Base-by-base conservation (phyloP, 2,797 vertebrate genomes). In the Typhlichthys eigenmanni region DNA sequence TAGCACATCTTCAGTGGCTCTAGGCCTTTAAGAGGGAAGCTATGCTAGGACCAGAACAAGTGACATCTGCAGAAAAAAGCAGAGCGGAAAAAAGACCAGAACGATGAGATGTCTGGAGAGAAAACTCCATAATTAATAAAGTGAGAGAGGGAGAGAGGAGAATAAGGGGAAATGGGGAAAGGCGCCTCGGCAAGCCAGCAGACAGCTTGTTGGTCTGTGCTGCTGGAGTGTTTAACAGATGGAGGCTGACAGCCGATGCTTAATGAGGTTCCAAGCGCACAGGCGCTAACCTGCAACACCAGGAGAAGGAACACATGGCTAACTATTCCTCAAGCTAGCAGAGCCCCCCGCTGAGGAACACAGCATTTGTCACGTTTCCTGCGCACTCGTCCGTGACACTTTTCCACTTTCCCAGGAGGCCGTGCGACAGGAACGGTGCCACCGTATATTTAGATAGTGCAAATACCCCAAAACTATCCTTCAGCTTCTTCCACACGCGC, bases 171-270 rank as follows among this genome's bases (percentile, higher is more conserved):
- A 57, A 10, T 14, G 13, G 58, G 38, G 62, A 51, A 34, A 47
- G 50, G 72, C 74, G 64, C 59, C 53, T 19, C 29, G 24, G 64
- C 55, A 79, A 84, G 81, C 76, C 61, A 69, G 81, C 19, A 50
- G 70, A 79, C 79, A 85, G 78, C 79, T 79, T 78, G 80, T 71
- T 66, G 58, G 52, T 67, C 79, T 85, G 66, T 63, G 56, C 78
- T 76, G 79, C 76, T 83, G 85, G 82, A 89, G 85, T 84, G 75
- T 85, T 84, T 80, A 91, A 85, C 91, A 91, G 91, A 91, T 91
- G 89, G 91, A 83, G 74, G 84, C 85, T 86, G 91, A 91, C 89
- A 87, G 85, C 61, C 79, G 83, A 87, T 88, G 85, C 82, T 85
- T 92, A 92, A 91, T 92, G 87, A 91, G 82, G 79, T 90, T 90